Evolutionary conservation across 2,797 vertebrate genomes (phyloP).

Genomic region (Cossypha polioptera): DNA sequence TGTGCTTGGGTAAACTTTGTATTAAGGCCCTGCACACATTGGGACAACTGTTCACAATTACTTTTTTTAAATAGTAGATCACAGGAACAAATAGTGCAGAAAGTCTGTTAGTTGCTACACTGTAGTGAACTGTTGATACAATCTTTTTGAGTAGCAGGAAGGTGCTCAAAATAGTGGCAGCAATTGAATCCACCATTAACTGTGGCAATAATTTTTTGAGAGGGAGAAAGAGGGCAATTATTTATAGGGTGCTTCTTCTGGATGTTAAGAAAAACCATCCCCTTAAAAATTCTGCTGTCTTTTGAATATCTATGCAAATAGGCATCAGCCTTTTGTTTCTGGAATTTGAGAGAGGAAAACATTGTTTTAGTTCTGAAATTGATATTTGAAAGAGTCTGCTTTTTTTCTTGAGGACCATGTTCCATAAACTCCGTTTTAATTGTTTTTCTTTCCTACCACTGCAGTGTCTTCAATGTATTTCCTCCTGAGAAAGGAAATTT

Average conservation of each 20-base stretch:
- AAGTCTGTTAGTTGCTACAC: not conserved
- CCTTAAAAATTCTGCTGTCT: not conserved
- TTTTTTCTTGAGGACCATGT: not conserved
- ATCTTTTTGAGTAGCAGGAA: not conserved
- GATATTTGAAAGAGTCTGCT: not conserved
- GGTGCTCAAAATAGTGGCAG: not conserved
- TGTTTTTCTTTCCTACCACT: not conserved
- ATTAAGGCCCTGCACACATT: not conserved
- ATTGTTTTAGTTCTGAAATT: not conserved
- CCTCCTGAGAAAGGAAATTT: not conserved
- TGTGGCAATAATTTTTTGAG: not conserved
- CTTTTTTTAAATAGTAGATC: not conserved
- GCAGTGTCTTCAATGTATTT: not conserved
- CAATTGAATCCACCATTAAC: not conserved
- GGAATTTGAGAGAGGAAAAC: not conserved
- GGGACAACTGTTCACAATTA: not conserved
- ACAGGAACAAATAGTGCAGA: not conserved
- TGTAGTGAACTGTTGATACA: not conserved
- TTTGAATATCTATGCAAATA: not conserved
- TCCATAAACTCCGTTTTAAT: not conserved
- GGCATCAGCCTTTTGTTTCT: not conserved
- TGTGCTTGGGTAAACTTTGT: not conserved
- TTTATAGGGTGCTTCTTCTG: not conserved
- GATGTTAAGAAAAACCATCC: not conserved
- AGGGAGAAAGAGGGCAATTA: not conserved